Percentiles rank a stretch among this genome's conserved stretches.
Evolutionary conservation across 2,888 invertebrate genomes (phyloP).

Genomic region (Eupsilia transversa): DNA sequence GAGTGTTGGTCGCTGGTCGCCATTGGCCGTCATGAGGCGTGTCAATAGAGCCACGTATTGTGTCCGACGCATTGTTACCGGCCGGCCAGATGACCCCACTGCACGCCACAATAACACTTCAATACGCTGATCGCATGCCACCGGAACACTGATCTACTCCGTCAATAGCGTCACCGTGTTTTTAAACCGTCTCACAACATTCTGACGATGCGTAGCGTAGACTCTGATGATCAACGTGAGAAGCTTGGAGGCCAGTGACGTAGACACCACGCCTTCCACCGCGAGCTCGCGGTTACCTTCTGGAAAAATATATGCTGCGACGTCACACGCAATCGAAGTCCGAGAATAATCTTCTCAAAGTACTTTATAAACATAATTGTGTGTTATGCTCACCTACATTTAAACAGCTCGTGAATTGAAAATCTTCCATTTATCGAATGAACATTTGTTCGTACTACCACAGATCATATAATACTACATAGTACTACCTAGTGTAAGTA

Average conservation of each 20-base stretch:
- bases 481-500: neutral
- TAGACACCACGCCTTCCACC: conserved; percentile 50
- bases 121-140: conserved; percentile 74
- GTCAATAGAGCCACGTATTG: conserved; percentile 79
- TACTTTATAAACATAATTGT: conserved; percentile 36
- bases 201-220: conserved; percentile 49
- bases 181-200: conserved; percentile 45
- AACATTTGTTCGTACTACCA: neutral
- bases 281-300: conserved; percentile 25
- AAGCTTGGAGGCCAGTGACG: conserved; percentile 46
- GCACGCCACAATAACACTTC: conserved; percentile 77
- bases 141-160: conserved; percentile 63
- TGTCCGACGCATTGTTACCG: conserved; percentile 77
- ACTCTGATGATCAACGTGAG: conserved; percentile 48
- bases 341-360: conserved; percentile 24
- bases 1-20: conserved; percentile 48
- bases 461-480: too few species aligned
- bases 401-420: conserved; percentile 2
- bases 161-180: conserved; percentile 60
- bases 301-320: conserved; percentile 33
- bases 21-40: conserved; percentile 68
- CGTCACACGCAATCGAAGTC: conserved; percentile 12
- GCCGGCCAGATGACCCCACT: conserved; percentile 80
- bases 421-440: neutral
- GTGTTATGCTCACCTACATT: conserved; percentile 10